These are phyloP conservation scores for Cyclura pinguis DNA, from an alignment of 2,797 vertebrate genomes.

Conservation along the genomic window DNA sequence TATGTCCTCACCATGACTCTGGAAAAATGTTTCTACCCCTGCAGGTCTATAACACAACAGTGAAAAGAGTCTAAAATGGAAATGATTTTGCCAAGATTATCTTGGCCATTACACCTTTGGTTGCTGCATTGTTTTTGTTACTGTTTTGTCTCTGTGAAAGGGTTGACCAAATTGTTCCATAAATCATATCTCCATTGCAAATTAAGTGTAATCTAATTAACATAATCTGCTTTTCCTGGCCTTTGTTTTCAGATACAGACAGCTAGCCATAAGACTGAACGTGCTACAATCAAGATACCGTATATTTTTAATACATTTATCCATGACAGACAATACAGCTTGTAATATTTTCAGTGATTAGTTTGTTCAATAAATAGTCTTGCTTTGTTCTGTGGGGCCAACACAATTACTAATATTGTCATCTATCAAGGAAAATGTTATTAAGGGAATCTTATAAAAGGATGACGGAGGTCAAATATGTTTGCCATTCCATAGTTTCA, in stretches of 20 bases:
- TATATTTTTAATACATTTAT: too few species aligned
- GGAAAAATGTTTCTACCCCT: neutral
- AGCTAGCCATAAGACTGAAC: too few species aligned
- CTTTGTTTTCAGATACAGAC: too few species aligned
- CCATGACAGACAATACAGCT: neutral
- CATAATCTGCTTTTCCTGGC: neutral
- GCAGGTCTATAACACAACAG: neutral
- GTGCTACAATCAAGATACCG: too few species aligned
- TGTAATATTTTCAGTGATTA: neutral
- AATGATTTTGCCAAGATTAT: neutral
- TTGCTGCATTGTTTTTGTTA: neutral
- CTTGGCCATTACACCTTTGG: neutral
- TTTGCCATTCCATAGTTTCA: neutral
- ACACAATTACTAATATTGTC: neutral
- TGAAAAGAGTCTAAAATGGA: neutral
- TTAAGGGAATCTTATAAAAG: neutral
- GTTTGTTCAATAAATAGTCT: too few species aligned
- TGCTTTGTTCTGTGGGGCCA: too few species aligned
- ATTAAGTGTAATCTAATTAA: neutral
- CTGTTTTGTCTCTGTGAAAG: neutral
- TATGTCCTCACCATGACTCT: neutral
- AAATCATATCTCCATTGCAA: neutral
- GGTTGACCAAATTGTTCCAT: neutral
- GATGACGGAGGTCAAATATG: neutral
- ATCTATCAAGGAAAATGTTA: neutral